A percentile compares a stretch with the other conserved stretches of the same genome.
phyloP scores from a whole-genome alignment of 2,113 vertebrate species.

The Gobius niger region DNA sequence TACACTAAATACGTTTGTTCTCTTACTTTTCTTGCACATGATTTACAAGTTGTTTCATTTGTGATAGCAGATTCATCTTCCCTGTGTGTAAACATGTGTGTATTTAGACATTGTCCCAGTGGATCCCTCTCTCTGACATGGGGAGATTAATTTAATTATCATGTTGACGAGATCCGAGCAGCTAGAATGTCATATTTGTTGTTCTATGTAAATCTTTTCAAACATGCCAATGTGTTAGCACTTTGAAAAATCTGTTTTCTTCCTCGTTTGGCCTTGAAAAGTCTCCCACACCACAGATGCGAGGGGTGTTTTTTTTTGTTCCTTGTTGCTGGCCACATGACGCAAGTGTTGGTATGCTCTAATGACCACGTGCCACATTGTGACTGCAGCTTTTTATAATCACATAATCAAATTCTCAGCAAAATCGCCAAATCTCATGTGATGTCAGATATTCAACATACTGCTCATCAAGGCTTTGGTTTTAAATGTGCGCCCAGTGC shows the following conservation, averaged over 20 bases:
- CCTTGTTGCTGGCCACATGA: conserved; percentile 51
- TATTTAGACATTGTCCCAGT: conserved; percentile 53
- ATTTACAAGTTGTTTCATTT: conserved; percentile 46
- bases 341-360: conserved; percentile 46
- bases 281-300: conserved; percentile 19
- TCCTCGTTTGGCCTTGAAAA: conserved; percentile 49
- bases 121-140: conserved; percentile 42
- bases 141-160: conserved; percentile 65
- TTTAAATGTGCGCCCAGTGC: not conserved
- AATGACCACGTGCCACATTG: conserved; percentile 22
- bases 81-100: conserved; percentile 35
- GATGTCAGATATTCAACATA: conserved; percentile 30
- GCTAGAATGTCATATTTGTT: conserved; percentile 61
- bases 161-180: conserved; percentile 58
- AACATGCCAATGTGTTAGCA: conserved; percentile 64
- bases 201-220: conserved; percentile 61
- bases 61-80: conserved; percentile 40
- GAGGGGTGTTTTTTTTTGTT: conserved; percentile 36
- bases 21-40: conserved; percentile 28
- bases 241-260: conserved; percentile 61
- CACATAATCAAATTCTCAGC: conserved; percentile 23
- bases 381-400: conserved; percentile 44
- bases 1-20: conserved; percentile 39
- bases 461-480: not conserved
- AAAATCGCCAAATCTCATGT: conserved; percentile 12